Evolutionary conservation across 2,797 vertebrate species (phyloP).

Genomic region (Menidia menidia): DNA sequence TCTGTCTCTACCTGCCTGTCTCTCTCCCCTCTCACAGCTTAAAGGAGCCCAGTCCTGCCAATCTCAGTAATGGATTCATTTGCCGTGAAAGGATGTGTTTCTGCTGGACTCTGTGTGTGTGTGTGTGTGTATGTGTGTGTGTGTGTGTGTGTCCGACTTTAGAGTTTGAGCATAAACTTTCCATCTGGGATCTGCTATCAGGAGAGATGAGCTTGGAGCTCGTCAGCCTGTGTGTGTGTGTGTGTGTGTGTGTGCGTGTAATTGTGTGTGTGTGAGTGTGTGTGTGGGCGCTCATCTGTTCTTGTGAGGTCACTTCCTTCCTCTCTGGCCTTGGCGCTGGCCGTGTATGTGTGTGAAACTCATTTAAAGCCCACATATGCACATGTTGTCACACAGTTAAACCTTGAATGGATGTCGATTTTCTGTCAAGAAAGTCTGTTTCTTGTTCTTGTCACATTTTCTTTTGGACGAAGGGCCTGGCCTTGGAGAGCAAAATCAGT

Average conservation of each 20-base stretch:
- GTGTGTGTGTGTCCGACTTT: conserved; percentile 44
- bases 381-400: conserved; percentile 15
- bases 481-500: no score
- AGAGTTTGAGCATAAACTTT: conserved; percentile 60
- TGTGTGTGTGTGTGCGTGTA: conserved; percentile 36
- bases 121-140: conserved; percentile 48
- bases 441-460: conserved; percentile 3
- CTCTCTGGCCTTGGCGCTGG: conserved; percentile 54
- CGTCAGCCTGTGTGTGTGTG: conserved; percentile 42
- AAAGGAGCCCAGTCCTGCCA: conserved; percentile 56
- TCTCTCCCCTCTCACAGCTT: conserved; percentile 39
- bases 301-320: conserved; percentile 75
- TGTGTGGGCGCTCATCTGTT: conserved; percentile 66
- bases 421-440: background rate
- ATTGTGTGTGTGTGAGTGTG: conserved; percentile 24
- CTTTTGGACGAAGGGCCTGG: no score
- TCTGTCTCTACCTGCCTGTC: conserved; percentile 32
- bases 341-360: conserved; percentile 72
- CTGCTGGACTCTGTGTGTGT: conserved; percentile 5
- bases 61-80: conserved; percentile 68
- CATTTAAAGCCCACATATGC: conserved; percentile 48
- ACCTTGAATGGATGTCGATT: conserved; percentile 1
- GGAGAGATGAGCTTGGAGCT: conserved; percentile 68
- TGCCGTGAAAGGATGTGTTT: conserved; percentile 57
- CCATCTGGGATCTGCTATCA: conserved; percentile 73